Conservation (phyloP, 2,113 vertebrate species). For the Corynorhinus townsendii region DNA sequence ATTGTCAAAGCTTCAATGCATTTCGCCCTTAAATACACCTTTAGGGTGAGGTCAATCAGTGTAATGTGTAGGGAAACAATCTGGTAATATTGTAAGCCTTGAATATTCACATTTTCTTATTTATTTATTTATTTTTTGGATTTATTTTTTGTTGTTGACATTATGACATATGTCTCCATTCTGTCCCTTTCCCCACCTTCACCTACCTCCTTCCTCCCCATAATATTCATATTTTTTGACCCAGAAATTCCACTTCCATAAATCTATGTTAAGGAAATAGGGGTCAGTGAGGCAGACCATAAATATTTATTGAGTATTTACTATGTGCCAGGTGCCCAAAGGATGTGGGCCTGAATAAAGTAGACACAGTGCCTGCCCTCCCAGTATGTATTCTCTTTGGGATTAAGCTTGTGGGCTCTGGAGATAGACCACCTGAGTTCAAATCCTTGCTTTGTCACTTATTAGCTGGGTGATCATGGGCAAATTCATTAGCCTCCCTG, state of each 20-base stretch:
- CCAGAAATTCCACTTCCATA: background rate
- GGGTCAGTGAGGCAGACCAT: background rate
- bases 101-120: background rate
- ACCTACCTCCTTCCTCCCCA: background rate
- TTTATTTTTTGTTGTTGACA: background rate
- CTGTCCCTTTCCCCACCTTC: background rate
- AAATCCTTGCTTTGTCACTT: background rate
- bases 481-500: background rate
- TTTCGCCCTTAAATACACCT: background rate
- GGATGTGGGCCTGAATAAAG: background rate
- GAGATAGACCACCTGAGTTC: background rate
- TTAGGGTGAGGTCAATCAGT: background rate
- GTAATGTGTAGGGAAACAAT: background rate
- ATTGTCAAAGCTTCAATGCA: background rate
- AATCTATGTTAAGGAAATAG: background rate
- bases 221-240: background rate
- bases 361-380: background rate
- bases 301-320: background rate
- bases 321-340: background rate
- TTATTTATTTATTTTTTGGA: background rate
- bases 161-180: background rate
- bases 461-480: background rate
- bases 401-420: background rate
- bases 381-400: background rate
- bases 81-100: background rate